Percentiles rank a stretch among this genome's conserved stretches.
Conservation (phyloP, 2,113 vertebrate genomes). For the Gasterosteus nipponicus region DNA sequence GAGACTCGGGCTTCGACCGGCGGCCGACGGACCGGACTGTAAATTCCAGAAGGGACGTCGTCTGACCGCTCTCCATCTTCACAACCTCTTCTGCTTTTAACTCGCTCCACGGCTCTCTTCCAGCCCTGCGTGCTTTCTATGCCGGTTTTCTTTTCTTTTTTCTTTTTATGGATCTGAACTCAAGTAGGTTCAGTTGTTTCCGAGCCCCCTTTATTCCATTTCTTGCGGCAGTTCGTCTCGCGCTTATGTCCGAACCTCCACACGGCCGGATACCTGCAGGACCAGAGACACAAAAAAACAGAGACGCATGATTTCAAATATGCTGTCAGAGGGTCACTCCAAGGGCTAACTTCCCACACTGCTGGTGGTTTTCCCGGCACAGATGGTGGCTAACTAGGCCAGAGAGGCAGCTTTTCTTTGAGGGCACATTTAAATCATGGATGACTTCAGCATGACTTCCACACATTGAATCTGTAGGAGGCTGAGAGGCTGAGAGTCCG, state of each 20-base stretch:
- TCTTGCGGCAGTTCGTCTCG: constrained; percentile 8
- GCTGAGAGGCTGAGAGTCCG: background rate
- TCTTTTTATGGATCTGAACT: constrained; percentile 26
- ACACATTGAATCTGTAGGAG: constrained; percentile 23
- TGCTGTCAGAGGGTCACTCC: constrained; percentile 12
- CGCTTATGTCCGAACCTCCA: constrained; percentile 41
- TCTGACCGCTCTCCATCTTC: constrained; percentile 61
- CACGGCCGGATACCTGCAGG: constrained; percentile 37
- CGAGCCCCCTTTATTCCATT: constrained; percentile 43
- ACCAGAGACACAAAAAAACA: constrained; percentile 35
- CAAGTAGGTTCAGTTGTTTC: background rate
- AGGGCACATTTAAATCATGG: constrained; percentile 63
- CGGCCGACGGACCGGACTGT: constrained; percentile 26
- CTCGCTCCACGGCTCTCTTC: constrained; percentile 6
- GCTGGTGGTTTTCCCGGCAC: constrained; percentile 36
- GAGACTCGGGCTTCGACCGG: constrained; percentile 46
- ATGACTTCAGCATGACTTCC: constrained; percentile 49
- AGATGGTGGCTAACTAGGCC: constrained; percentile 59
- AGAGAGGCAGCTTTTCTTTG: constrained; percentile 56
- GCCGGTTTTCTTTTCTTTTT: constrained; percentile 33
- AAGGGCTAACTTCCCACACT: constrained; percentile 36
- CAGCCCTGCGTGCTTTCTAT: background rate
- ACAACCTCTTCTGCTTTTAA: constrained; percentile 24
- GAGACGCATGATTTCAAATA: constrained; percentile 20
- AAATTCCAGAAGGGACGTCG: constrained; percentile 49